Percentiles rank a stretch among this genome's conserved stretches.
Conservation (phyloP, 2,888 invertebrate genomes). For the Agrochola lychnidis region DNA sequence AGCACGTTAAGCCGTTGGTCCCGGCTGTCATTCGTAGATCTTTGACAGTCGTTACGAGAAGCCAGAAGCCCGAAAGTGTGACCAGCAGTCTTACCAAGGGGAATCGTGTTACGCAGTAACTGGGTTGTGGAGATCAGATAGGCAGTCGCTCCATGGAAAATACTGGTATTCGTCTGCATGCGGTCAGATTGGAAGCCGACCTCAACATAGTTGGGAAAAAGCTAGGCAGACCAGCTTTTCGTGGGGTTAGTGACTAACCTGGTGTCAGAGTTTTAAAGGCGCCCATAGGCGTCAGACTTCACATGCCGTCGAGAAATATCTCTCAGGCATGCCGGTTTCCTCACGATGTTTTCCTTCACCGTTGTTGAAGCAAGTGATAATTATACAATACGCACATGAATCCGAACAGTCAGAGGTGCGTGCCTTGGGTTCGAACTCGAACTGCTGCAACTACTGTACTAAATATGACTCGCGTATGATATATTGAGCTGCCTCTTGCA, state of each 20-base stretch:
- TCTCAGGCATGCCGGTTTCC: too few relatives aligned
- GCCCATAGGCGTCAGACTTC: too few relatives aligned
- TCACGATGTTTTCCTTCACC: too few relatives aligned
- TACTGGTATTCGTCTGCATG: background rate
- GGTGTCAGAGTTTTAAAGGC: too few relatives aligned
- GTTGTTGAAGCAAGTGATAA: too few relatives aligned
- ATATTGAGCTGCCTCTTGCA: constrained; percentile 16
- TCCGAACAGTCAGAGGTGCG: too few relatives aligned
- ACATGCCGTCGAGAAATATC: too few relatives aligned
- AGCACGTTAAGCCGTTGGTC: background rate
- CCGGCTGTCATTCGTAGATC: background rate
- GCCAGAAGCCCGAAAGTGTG: background rate
- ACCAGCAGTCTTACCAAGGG: background rate
- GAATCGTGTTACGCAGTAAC: background rate
- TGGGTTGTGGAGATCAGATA: background rate
- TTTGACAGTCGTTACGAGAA: background rate
- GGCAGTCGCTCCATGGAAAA: background rate
- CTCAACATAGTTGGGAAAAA: background rate
- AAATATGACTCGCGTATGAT: background rate
- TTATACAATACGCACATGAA: too few relatives aligned
- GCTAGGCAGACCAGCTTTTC: too few relatives aligned
- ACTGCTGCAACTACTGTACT: too few relatives aligned
- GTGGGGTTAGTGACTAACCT: too few relatives aligned
- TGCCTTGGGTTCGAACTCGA: too few relatives aligned
- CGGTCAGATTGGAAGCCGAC: background rate